A percentile compares a stretch with the other conserved stretches of the same genome.
Evolutionary conservation across 2,888 invertebrate genomes (phyloP).

Genomic region (Drosophila limbata): DNA sequence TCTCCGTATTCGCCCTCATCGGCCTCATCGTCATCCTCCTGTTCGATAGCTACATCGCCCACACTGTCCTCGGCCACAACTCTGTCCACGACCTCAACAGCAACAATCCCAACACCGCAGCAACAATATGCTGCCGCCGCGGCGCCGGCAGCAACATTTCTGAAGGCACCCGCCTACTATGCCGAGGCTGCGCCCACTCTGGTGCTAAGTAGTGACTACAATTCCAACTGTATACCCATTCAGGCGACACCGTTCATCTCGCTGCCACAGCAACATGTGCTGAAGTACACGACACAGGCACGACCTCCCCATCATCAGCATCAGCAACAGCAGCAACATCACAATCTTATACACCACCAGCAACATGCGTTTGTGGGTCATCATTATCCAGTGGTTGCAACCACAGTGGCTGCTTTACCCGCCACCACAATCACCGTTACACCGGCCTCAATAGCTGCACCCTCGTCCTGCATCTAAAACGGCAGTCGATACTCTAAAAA

Average conservation of each 20-base stretch:
- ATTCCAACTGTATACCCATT: conserved; percentile 83
- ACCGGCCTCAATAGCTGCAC: conserved; percentile 65
- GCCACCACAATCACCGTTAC: conserved; percentile 73
- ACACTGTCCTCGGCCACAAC: conserved; percentile 80
- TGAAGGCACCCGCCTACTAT: conserved; percentile 78
- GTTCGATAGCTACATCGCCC: conserved; percentile 82
- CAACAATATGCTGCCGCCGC: conserved; percentile 67
- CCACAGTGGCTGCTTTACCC: conserved; percentile 71
- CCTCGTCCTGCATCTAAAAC: conserved; percentile 71
- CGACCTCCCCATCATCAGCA: conserved; percentile 42
- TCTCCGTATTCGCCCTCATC: conserved; percentile 82
- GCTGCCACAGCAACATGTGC: conserved; percentile 68
- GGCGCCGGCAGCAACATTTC: conserved; percentile 61
- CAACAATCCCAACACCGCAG: conserved; percentile 81
- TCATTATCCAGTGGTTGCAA: conserved; percentile 69
- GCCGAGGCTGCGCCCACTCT: conserved; percentile 77
- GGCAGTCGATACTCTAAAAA: conserved; percentile 23
- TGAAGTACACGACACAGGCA: conserved; percentile 65
- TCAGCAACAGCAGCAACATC: conserved; percentile 56
- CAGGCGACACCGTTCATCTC: conserved; percentile 76
- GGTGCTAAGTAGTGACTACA: conserved; percentile 82
- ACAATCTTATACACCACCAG: conserved; percentile 66
- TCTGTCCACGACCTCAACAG: conserved; percentile 82
- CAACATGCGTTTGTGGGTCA: conserved; percentile 57
- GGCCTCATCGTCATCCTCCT: conserved; percentile 83